These are phyloP conservation scores for Sebastes nivosus DNA, from an alignment of 2,797 vertebrate genomes.

Conservation along the genomic window DNA sequence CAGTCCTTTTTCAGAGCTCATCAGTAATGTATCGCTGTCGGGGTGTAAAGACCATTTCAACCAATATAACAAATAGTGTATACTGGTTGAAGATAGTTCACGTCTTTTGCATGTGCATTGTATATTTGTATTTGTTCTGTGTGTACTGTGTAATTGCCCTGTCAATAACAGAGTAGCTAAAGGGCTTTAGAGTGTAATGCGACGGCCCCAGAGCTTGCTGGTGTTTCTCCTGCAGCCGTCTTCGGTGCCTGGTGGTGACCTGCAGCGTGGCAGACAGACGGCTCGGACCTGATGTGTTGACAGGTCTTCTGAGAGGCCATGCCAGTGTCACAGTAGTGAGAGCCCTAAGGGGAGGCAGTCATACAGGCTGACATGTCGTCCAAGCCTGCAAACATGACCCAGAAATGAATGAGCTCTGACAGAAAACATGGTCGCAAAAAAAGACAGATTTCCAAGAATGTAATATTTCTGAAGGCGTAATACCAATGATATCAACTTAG, in stretches of 20 bases:
- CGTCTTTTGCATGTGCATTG: background rate
- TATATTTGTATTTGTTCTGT: background rate
- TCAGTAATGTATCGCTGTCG: too few relatives aligned
- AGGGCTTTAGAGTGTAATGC: background rate
- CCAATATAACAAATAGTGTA: too few relatives aligned
- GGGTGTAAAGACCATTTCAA: too few relatives aligned
- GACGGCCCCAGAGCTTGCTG: background rate
- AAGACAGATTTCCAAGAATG: background rate
- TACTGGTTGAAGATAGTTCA: background rate
- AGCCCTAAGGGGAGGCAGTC: constrained; percentile 20
- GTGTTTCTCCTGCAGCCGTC: background rate
- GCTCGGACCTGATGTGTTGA: constrained; percentile 35
- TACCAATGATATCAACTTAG: background rate
- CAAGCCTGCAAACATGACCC: background rate
- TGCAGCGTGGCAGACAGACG: constrained; percentile 11
- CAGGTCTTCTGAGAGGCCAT: constrained; percentile 36
- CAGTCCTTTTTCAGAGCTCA: too few relatives aligned
- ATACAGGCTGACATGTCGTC: constrained; percentile 25
- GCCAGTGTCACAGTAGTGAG: constrained; percentile 6
- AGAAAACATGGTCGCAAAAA: constrained; percentile 8
- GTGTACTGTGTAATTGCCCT: background rate
- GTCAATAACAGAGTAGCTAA: constrained; percentile 9
- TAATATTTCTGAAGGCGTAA: background rate
- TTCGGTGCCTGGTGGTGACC: background rate
- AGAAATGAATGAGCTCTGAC: background rate